These are phyloP conservation scores for Poeciliopsis occidentalis DNA, from an alignment of 2,113 vertebrate species.

Conservation along the genomic window DNA sequence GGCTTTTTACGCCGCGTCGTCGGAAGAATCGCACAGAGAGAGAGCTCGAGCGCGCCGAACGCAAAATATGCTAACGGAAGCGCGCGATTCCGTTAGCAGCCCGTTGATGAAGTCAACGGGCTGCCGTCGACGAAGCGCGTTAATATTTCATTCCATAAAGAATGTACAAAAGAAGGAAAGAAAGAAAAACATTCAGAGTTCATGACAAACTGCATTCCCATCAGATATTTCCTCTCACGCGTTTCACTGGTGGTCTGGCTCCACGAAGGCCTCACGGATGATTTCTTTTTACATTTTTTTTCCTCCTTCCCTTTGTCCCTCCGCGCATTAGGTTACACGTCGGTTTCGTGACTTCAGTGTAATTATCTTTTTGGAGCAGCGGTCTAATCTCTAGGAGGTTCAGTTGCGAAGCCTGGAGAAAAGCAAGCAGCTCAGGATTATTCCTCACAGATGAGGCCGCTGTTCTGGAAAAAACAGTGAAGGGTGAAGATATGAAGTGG, in stretches of 20 bases:
- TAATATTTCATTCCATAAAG: not conserved
- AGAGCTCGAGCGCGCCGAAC: not conserved
- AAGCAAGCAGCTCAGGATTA: slow-evolving; percentile 18
- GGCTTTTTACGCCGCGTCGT: not conserved
- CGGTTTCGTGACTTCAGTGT: not conserved
- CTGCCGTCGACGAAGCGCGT: not conserved
- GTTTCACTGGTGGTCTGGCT: not conserved
- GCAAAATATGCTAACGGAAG: not conserved
- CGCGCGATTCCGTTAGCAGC: not conserved
- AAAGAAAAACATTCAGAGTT: not conserved
- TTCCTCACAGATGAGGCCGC: not conserved
- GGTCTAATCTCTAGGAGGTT: not conserved
- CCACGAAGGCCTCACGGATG: too few relatives aligned
- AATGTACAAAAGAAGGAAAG: too few relatives aligned
- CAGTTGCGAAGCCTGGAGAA: not conserved
- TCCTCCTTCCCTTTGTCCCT: too few relatives aligned
- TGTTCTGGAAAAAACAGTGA: slow-evolving; percentile 17
- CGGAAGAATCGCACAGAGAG: not conserved
- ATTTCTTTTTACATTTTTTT: too few relatives aligned
- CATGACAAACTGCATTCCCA: slow-evolving; percentile 19
- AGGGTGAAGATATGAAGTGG: slow-evolving; percentile 31
- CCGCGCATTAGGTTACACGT: not conserved
- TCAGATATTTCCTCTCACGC: slow-evolving; percentile 4
- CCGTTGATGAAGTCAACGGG: not conserved
- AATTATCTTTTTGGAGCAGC: not conserved